Evolutionary conservation across 2,113 vertebrate genomes (phyloP), one percentile per base, ranked within the genome.

Genomic region (Telmatochromis sp.): DNA sequence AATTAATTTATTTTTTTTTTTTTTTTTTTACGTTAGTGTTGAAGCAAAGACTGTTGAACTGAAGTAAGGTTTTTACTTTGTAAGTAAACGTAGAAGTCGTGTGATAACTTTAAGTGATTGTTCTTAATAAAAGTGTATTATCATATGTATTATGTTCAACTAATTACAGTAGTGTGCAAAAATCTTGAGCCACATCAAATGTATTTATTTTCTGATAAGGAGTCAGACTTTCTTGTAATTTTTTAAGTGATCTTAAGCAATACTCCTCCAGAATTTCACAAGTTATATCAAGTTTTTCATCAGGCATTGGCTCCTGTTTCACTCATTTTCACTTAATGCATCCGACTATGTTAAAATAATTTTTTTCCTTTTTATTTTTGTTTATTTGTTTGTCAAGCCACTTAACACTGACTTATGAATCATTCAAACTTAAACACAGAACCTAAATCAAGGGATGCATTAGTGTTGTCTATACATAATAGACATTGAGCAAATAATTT

Each of bases 271-370:
- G 54, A 13, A 54, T 54, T 21, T 54, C 51, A 54, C n/a, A 54
- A 55, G 10, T 55, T 55, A 23, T 55, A 55, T 55, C 1, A 23
- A 55, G 53, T 23, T 55, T 55, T 55, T 55, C 53, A 23, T 55
- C 11, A 23, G 21, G 6, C 53, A 23, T 23, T 55, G 53, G 53
- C 21, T 13, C 53, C 2, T 55, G 21, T 55, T 55, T 55, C 11
- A 55, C 8, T 60, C 28, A 31, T 60, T 60, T 60, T 60, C 57
- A 31, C 26, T 58, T 9, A 28, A 9, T 58, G 14, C 28, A 5
- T 3, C 14, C 4, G 3, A 31, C 14, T 60, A 0, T 60, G 14
- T 33, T 17, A 17, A 14, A 26, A 60, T 31, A 9, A 33, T 0
- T 19, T 15, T 31, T 60, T 31, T 60, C 11, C 53, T 55, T 55